Evolutionary conservation across 2,888 invertebrate genomes (phyloP).

Genomic region (Pseudococcus viburni): DNA sequence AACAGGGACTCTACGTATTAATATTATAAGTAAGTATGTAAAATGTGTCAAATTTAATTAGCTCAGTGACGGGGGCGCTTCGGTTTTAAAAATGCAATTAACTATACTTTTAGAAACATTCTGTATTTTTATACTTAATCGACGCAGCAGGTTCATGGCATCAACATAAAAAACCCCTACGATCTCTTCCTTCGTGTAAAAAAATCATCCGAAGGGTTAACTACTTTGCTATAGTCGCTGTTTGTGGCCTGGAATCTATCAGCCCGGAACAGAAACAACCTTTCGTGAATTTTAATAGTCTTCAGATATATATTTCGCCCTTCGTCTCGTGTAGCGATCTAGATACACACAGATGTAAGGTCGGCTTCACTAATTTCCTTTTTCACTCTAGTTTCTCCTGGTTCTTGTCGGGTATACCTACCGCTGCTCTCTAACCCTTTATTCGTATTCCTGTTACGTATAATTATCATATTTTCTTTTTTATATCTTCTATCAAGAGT

Average conservation of each 20-base stretch:
- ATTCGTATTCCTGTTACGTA: slow-evolving; percentile 39
- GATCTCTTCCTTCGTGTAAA: background rate
- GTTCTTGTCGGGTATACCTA: background rate
- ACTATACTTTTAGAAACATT: slow-evolving; percentile 36
- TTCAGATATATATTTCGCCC: slow-evolving; percentile 62
- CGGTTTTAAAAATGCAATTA: slow-evolving; percentile 3
- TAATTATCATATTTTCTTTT: slow-evolving; percentile 19
- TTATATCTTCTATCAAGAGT: background rate
- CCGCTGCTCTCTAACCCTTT: slow-evolving; percentile 53
- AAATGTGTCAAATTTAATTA: too few relatives aligned
- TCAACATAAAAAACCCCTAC: slow-evolving; percentile 47
- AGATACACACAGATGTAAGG: slow-evolving; percentile 58
- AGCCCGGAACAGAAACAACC: slow-evolving; percentile 60
- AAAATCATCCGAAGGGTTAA: slow-evolving; percentile 54
- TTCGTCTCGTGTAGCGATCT: background rate
- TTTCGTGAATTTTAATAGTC: slow-evolving; percentile 63
- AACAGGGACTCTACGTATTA: too few relatives aligned
- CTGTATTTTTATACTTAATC: slow-evolving; percentile 30
- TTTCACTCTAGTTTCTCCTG: background rate
- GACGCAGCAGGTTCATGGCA: slow-evolving; percentile 63
- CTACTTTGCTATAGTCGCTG: slow-evolving; percentile 41
- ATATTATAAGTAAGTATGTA: too few relatives aligned
- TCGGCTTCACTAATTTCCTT: slow-evolving; percentile 62
- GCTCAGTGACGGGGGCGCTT: background rate
- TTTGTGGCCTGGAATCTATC: slow-evolving; percentile 57